phyloP scores from a whole-genome alignment of 2,797 vertebrate species.

The Brachyalestes nurse region DNA sequence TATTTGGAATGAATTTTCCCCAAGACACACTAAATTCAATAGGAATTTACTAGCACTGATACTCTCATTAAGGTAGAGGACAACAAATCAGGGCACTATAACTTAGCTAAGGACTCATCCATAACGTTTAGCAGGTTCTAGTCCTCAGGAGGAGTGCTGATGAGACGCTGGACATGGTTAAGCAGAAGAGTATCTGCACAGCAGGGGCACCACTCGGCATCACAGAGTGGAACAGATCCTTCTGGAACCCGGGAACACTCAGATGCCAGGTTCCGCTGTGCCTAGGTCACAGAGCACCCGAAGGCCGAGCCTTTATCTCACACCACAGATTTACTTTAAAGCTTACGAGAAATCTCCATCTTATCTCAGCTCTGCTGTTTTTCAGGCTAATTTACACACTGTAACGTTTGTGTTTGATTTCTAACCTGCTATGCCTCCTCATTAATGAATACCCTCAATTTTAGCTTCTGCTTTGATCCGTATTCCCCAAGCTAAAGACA shows the following conservation, averaged over 20 bases:
- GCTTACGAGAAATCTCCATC: constrained; percentile 58
- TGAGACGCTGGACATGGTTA: constrained; percentile 10
- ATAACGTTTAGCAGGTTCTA: constrained; percentile 36
- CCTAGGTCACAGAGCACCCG: constrained; percentile 56
- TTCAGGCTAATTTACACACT: constrained; percentile 71
- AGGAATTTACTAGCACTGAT: constrained; percentile 43
- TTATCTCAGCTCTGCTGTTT: constrained; percentile 57
- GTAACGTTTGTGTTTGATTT: constrained; percentile 75
- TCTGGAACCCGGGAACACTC: constrained; percentile 18
- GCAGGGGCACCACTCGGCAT: constrained; percentile 40
- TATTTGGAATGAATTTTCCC: constrained; percentile 42
- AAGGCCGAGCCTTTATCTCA: constrained; percentile 53
- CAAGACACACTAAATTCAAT: constrained; percentile 41
- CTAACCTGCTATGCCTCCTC: constrained; percentile 72
- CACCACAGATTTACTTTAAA: constrained; percentile 64
- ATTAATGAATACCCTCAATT: constrained; percentile 75
- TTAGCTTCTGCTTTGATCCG: constrained; percentile 74
- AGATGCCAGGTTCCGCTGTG: constrained; percentile 19
- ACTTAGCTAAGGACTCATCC: constrained; percentile 28
- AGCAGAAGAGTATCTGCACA: constrained; percentile 40
- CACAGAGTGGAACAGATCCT: constrained; percentile 36
- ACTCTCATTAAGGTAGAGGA: constrained; percentile 40
- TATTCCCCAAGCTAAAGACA: constrained; percentile 67
- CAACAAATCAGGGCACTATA: constrained; percentile 36
- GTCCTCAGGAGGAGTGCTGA: constrained; percentile 3